Evolutionary conservation across 2,113 vertebrate genomes (phyloP).

Genomic region (Oncorhynchus clarkii): DNA sequence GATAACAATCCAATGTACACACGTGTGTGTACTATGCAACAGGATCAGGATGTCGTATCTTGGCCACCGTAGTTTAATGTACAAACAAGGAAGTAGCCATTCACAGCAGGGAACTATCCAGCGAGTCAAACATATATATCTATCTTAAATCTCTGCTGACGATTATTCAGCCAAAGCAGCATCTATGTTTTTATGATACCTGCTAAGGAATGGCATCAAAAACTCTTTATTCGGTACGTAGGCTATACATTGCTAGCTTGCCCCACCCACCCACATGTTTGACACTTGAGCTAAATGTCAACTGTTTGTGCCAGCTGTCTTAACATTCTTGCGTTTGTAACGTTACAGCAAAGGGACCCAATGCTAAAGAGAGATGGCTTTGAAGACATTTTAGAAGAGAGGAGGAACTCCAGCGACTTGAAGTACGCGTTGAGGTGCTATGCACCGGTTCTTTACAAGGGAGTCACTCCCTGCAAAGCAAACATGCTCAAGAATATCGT

Average conservation of each 20-base stretch:
- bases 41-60: neutral
- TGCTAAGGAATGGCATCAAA: slow-evolving; percentile 60
- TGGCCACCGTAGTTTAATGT: slow-evolving; percentile 51
- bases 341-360: slow-evolving; percentile 72
- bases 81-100: slow-evolving; percentile 38
- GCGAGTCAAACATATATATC: too few species aligned
- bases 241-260: neutral
- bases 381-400: slow-evolving; percentile 93
- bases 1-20: slow-evolving; percentile 30
- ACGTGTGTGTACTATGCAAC: slow-evolving; percentile 17
- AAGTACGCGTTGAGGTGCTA: slow-evolving; percentile 90
- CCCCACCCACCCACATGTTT: neutral
- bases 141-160: too few species aligned
- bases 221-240: slow-evolving; percentile 66
- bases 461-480: slow-evolving; percentile 79
- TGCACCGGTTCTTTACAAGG: slow-evolving; percentile 85
- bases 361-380: slow-evolving; percentile 89
- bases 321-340: neutral
- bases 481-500: slow-evolving; percentile 79
- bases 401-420: slow-evolving; percentile 88
- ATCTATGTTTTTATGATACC: too few species aligned
- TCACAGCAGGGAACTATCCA: neutral
- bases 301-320: neutral
- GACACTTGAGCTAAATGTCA: slow-evolving; percentile 1
- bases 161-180: too few species aligned